Evolutionary conservation across 2,113 vertebrate genomes (phyloP).

Genomic region (Pollimyrus isidori): DNA sequence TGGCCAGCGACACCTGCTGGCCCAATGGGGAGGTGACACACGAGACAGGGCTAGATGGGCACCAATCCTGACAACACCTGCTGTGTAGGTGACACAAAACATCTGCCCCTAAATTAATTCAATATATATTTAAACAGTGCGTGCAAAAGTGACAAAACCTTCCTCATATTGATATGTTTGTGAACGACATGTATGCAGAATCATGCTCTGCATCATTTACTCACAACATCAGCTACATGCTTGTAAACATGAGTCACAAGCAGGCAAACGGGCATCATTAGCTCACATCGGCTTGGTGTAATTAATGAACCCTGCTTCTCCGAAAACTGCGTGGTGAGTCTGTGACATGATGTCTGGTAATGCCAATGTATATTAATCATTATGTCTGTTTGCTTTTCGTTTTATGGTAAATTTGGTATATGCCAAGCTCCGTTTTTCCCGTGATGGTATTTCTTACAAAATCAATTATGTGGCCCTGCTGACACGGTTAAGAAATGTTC

Average conservation of each 20-base stretch:
- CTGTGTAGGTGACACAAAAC: background rate
- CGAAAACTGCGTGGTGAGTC: background rate
- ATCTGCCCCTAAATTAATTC: background rate
- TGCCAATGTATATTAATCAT: background rate
- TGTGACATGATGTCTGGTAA: background rate
- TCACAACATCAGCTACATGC: background rate
- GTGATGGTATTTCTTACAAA: background rate
- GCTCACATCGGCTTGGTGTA: background rate
- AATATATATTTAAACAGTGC: background rate
- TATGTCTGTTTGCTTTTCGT: background rate
- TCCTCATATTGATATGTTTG: background rate
- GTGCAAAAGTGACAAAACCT: background rate
- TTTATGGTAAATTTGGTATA: background rate
- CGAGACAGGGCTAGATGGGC: too few species aligned
- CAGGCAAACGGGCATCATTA: background rate
- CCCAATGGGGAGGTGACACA: too few species aligned
- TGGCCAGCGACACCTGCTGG: too few species aligned
- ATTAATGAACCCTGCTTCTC: background rate
- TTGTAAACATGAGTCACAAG: background rate
- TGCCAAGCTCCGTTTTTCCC: background rate
- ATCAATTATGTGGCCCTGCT: background rate
- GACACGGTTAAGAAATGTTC: background rate
- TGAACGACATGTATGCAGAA: background rate
- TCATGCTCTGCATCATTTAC: background rate
- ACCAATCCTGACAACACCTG: background rate